Evolutionary conservation across 2,797 vertebrate species (phyloP), one percentile per base, ranked within the genome.

Genomic region (Falco rusticolus): DNA sequence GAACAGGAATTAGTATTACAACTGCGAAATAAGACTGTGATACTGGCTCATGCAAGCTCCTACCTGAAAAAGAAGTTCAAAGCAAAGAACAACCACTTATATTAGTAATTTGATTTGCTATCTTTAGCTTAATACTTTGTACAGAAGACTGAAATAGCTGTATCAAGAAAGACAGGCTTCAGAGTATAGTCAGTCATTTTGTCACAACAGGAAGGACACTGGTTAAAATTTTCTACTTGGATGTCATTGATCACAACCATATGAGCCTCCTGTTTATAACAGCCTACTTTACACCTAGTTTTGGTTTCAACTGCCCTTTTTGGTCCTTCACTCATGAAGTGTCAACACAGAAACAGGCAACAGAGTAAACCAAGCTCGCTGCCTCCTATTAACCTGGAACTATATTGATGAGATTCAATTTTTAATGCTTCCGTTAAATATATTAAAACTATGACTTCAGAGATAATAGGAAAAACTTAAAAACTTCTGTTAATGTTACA

Each of bases 1-100:
- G 48, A 37, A 6, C 0, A 13, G 60, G 37, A 84, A 31, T 17
- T 9, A 3, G 9, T 3, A 5, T 16, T 22, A 19, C 24, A 56
- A 8, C 29, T 24, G 20, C 48, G 31, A 65, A 87, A 71, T 19
- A 53, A 47, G 28, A 16, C 4, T 4, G 11, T 1, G 6, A 39
- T 4, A 61, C 33, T 9, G 19, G 53, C 21, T 84, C 28, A 2
- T 0, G 9, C 45, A 68, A 66, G 9, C 31, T 64, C 54, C 8
- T 16, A 28, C 7, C 57, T 48, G 29, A 28, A 45, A 22, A 18
- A 29, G 13, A 12, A n/a, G 15, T 5, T 53, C 26, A 45, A 11
- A 57, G 29, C 34, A 29, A 48, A 25, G 17, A 64, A 25, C 39
- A 78, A 13, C 29, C 15, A 22, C 41, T 47, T 31, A 2, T 6